Base-by-base conservation (phyloP, 2,888 invertebrate species). In the Myopa testacea region DNA sequence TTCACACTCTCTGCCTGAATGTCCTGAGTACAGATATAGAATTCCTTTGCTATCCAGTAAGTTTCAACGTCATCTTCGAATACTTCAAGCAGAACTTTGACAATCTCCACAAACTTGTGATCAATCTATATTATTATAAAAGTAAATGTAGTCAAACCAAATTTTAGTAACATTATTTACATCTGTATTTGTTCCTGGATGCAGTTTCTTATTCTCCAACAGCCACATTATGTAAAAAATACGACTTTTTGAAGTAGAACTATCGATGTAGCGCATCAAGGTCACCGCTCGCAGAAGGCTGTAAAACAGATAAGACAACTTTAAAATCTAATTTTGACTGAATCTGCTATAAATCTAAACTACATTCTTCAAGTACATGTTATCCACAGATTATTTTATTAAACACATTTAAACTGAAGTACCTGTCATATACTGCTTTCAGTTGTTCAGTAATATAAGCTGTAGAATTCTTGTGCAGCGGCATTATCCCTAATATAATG, bases 201-300 rank as follows among this genome's bases (percentile, higher is more conserved):
- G 91, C 26, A 93, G 89, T 82, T 92, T 91, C 79, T 95, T 94
- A 77, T 92, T 93, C 86, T 96, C 95, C 52, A 97, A 86, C 34
- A 95, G 89, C 94, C 94, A 96, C 94, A 97, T 95, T 38, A 93
- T 92, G 71, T 95, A 90, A 82, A 95, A 91, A n/a, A 94, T 90
- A 84, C 93, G 91, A 78, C 93, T 91, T 81, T 93, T 92, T 0
- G 94, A 92, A 0, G 93, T 93, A 34, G 91, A 91, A 78, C 91
- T 90, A 72, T 94, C 92, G 0, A 93, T 90, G 74, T 93, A 90
- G 80, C 92, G 92, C 87, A 96, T 91, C 77, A 93, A 91, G 75
- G 92, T 92, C 0, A 95, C 91, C 0, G 95, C 94, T 83, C 93
- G 92, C 16, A 92, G 86, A 38, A 96, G 88, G 86, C 96, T 95